phyloP scores from a whole-genome alignment of 2,797 vertebrate species.

The Nyctibius grandis region DNA sequence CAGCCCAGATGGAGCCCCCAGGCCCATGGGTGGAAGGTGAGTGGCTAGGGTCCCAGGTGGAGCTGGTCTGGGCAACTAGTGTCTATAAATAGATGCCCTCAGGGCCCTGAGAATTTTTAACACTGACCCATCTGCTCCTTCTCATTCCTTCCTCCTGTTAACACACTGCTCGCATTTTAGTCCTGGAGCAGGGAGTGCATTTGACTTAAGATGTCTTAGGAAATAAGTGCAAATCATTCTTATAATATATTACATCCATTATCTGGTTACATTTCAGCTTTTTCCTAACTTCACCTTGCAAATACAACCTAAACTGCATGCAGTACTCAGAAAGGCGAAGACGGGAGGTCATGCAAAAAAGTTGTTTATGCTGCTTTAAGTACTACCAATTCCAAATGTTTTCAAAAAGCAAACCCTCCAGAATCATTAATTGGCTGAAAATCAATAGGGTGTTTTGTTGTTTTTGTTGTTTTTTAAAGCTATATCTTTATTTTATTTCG shows the following conservation, averaged over 20 bases:
- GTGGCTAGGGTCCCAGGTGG: too few relatives aligned
- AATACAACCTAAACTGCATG: neutral
- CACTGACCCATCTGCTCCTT: neutral
- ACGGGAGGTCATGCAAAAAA: neutral
- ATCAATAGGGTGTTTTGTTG: neutral
- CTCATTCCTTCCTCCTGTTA: neutral
- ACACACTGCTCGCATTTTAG: neutral
- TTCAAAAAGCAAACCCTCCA: neutral
- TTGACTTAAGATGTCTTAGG: neutral
- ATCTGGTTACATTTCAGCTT: neutral
- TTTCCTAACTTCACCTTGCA: neutral
- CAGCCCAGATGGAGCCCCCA: neutral
- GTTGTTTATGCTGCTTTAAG: neutral
- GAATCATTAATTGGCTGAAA: neutral
- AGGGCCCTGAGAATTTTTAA: neutral
- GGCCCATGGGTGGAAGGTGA: neutral
- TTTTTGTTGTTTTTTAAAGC: neutral
- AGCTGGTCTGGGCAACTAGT: neutral
- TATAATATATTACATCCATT: neutral
- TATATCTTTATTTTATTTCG: neutral
- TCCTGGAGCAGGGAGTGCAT: neutral
- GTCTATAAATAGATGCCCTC: too few relatives aligned
- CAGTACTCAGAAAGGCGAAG: neutral
- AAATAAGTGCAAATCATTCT: neutral
- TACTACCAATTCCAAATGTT: neutral